Base-by-base conservation (phyloP, 2,888 invertebrate genomes). In the Lasioglossum malachurum region DNA sequence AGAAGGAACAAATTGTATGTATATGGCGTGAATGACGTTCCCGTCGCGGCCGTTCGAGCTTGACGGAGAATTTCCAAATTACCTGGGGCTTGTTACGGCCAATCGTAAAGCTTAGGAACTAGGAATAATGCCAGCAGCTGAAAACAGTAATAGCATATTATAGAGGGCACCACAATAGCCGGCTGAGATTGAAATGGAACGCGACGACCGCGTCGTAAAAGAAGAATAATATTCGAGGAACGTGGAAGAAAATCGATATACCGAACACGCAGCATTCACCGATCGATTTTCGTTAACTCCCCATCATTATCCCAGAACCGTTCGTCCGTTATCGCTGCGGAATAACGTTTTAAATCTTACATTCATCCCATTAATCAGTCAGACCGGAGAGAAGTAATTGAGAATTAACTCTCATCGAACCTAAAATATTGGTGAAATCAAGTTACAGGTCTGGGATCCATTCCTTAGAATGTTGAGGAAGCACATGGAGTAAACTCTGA, bases 21-120 rank as follows among this genome's bases (percentile, higher is more conserved):
- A 5, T 31, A 64, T 16, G 46, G 4, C n/a, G 44, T n/a, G 19
- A 73, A 80, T 49, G 71, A 72, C 23, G 67, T 10, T 7, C 49
- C 10, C 16, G 41, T 16, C 19, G 12, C 16, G 44, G 7, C 12
- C 14, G 74, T 72, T 44, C 4, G 23, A 57, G 53, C 64, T 64
- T 57, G 78, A 69, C 73, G 69, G 67, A 4, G 75, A 74, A 71
- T 83, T 89, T 80, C 53, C 79, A 60, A 89, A 89, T 89, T 76
- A 78, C 76, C 64, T 5, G 75, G 67, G 31, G 69, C 83, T 81
- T 83, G 84, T 89, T 89, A 89, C 75, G 83, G 49, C 23, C 73
- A 78, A 83, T 89, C 87, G 84, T 89, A 87, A 89, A 89, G 79
- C 84, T 81, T 74, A 80, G 74, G 19, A 82, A 60, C 81, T 79